phyloP scores from a whole-genome alignment of 2,113 vertebrate species.

The Mus pahari region DNA sequence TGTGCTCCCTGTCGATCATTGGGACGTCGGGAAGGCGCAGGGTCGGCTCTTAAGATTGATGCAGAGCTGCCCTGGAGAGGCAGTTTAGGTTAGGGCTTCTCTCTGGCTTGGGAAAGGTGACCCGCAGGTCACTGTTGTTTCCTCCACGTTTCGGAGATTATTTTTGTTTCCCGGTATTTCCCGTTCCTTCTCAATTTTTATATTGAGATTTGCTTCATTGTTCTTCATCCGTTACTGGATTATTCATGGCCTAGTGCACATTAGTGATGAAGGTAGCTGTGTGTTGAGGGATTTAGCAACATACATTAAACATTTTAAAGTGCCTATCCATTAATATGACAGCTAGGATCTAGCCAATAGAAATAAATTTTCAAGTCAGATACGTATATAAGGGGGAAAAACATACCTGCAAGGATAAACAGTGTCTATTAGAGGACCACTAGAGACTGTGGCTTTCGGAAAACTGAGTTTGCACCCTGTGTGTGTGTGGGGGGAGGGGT shows the following conservation, averaged over 20 bases:
- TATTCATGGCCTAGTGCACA: not conserved
- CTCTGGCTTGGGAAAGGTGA: not conserved
- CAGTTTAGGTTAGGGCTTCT: not conserved
- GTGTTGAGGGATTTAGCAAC: not conserved
- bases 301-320: not conserved
- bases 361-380: not conserved
- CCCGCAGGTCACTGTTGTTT: too few species aligned
- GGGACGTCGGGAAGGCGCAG: rapidly evolving
- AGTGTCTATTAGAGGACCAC: not conserved
- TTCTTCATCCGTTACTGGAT: not conserved
- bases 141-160: not conserved
- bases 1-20: not conserved
- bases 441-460: not conserved
- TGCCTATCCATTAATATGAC: not conserved
- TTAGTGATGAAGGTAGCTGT: too few species aligned
- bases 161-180: not conserved
- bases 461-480: not conserved
- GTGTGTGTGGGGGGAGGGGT: not conserved
- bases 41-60: not conserved
- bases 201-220: not conserved
- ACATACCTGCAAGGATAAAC: not conserved
- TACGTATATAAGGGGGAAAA: not conserved
- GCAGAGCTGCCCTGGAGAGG: not conserved
- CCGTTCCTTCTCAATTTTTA: not conserved
- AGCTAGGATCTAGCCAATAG: not conserved